phyloP scores from a whole-genome alignment of 1,140 invertebrate genomes.

The Orius insidiosus region DNA sequence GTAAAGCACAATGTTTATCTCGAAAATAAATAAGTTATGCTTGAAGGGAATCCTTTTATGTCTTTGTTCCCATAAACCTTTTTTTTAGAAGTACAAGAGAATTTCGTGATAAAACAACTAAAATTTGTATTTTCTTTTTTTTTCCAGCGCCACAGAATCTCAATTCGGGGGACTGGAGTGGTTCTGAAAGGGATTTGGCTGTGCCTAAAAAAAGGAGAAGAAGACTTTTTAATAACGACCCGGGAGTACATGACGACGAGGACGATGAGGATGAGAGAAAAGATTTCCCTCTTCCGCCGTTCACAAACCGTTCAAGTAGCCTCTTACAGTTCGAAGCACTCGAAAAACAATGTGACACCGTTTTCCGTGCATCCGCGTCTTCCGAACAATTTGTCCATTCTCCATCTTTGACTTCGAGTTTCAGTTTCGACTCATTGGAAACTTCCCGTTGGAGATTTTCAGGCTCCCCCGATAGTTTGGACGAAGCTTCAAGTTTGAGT shows the following conservation, averaged over 20 bases:
- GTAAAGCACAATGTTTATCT: no score
- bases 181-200: constrained; percentile 56
- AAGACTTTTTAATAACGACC: constrained; percentile 24
- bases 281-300: neutral
- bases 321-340: constrained; percentile 64
- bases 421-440: constrained; percentile 38
- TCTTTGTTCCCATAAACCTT: no score
- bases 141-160: no score
- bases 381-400: constrained; percentile 18
- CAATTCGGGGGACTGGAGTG: constrained; percentile 28
- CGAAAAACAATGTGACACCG: constrained; percentile 38
- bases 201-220: constrained; percentile 61
- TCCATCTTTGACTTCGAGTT: constrained; percentile 30
- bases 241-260: constrained; percentile 27
- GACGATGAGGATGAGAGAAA: constrained; percentile 25
- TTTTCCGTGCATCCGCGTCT: constrained; percentile 21
- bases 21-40: no score
- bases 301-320: constrained; percentile 46
- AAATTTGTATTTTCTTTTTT: no score
- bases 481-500: constrained; percentile 19
- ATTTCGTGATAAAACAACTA: no score
- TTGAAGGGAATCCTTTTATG: no score
- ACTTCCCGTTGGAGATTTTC: constrained; percentile 27
- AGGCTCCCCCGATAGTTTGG: constrained; percentile 34
- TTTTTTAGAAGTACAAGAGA: no score